Percentiles rank a stretch among this genome's conserved stretches.
phyloP scores from a whole-genome alignment of 2,888 invertebrate genomes.

The Conops quadrifasciatus region DNA sequence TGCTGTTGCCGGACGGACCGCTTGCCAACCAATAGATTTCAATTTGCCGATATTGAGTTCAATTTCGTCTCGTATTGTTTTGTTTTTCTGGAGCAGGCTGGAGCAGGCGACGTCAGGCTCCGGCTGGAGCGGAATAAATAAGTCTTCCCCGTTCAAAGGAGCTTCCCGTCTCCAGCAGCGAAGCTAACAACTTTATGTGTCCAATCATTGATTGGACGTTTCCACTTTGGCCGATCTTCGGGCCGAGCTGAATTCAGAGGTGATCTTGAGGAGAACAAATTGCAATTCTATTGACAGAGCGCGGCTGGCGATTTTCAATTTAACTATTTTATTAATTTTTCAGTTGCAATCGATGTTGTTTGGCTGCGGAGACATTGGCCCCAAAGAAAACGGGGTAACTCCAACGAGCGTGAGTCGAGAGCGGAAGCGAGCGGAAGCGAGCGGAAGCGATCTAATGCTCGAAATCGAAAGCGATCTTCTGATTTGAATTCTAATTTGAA shows the following conservation, averaged over 20 bases:
- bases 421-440: neutral
- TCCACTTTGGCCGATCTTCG: conserved; percentile 1
- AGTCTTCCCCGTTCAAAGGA: neutral
- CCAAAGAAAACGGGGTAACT: neutral
- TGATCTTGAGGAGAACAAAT: conserved; percentile 36
- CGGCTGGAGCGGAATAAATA: conserved; percentile 25
- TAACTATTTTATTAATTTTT: conserved; percentile 31
- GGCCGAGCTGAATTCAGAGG: neutral
- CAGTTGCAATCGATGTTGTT: conserved; percentile 5
- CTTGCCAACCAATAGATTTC: conserved; percentile 28
- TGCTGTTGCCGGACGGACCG: conserved; percentile 15
- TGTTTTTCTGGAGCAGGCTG: conserved; percentile 16
- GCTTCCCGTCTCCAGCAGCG: conserved; percentile 22
- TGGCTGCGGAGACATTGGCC: neutral
- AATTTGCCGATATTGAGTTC: conserved; percentile 29
- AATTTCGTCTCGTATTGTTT: conserved; percentile 22
- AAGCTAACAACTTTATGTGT: conserved; percentile 32
- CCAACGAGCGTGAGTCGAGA: neutral
- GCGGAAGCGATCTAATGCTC: neutral
- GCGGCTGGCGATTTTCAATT: conserved; percentile 35
- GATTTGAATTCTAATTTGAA: neutral
- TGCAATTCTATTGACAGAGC: conserved; percentile 36
- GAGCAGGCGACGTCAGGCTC: conserved; percentile 7
- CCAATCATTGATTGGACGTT: conserved; percentile 33
- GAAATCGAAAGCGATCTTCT: neutral